A percentile compares a stretch with the other conserved stretches of the same genome.
phyloP scores from a whole-genome alignment of 2,113 vertebrate genomes.

The Chiloscyllium plagiosum region DNA sequence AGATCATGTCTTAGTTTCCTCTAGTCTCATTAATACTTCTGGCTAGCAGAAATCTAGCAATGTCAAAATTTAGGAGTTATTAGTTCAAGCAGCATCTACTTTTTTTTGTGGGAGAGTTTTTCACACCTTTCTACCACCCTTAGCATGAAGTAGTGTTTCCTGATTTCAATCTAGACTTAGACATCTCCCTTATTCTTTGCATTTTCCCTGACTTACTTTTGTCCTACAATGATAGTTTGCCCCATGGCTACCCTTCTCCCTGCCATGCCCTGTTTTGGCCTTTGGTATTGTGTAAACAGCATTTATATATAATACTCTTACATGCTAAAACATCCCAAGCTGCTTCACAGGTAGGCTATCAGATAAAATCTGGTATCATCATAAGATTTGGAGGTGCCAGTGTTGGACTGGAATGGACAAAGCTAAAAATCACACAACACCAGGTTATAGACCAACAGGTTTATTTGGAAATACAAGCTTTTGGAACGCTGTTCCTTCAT shows the following conservation, averaged over 20 bases:
- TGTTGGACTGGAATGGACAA: too few species aligned
- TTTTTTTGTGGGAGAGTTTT: neutral
- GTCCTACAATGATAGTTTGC: neutral
- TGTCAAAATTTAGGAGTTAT: neutral
- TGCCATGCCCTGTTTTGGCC: neutral
- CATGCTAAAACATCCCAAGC: too few species aligned
- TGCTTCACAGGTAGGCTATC: neutral
- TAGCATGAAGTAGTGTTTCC: neutral
- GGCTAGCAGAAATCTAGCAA: neutral
- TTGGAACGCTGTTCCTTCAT: too few species aligned
- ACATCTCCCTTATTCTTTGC: neutral
- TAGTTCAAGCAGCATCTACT: neutral
- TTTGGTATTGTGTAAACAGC: neutral
- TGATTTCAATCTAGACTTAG: neutral
- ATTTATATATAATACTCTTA: neutral
- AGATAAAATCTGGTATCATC: neutral
- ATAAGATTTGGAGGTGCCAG: too few species aligned
- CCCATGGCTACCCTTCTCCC: too few species aligned
- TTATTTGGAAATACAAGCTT: too few species aligned
- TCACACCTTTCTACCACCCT: neutral
- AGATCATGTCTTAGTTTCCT: neutral
- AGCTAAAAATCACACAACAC: too few species aligned
- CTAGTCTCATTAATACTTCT: neutral
- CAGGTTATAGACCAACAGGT: too few species aligned
- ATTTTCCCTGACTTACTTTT: neutral